Evolutionary conservation across 2,113 vertebrate genomes (phyloP).

Genomic region (Acrocephalus arundinaceus): DNA sequence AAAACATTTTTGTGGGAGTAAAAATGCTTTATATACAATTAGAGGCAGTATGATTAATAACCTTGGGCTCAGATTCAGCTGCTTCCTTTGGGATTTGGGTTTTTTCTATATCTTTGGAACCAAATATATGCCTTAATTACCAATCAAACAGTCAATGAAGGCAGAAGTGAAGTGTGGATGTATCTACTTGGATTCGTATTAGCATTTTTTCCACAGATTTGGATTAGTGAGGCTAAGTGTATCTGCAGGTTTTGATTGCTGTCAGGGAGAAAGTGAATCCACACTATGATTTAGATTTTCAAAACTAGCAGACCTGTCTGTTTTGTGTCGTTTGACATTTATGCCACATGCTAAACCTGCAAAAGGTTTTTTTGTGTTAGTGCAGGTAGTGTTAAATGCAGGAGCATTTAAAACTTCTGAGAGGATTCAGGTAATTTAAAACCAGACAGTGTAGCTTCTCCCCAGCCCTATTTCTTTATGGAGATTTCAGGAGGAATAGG

Average conservation of each 20-base stretch:
- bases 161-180: neutral
- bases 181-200: neutral
- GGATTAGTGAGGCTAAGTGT: neutral
- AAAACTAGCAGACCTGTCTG: neutral
- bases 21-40: conserved; percentile 62
- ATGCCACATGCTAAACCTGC: neutral
- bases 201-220: neutral
- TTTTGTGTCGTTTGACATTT: neutral
- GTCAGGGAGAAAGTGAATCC: neutral
- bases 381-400: neutral
- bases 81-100: neutral
- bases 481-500: neutral
- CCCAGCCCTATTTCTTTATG: neutral
- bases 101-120: conserved; percentile 12
- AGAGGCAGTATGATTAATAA: conserved; percentile 49
- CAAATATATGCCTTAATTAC: conserved; percentile 50
- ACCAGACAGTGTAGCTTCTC: neutral
- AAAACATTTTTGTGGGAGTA: neutral
- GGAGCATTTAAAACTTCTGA: neutral
- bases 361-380: neutral
- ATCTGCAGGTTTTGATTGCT: neutral
- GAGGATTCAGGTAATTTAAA: neutral
- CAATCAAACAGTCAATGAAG: conserved; percentile 29
- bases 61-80: conserved; percentile 2
- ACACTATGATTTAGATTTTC: neutral